phyloP scores from a whole-genome alignment of 2,888 invertebrate genomes.

The Thymelicus lineola region DNA sequence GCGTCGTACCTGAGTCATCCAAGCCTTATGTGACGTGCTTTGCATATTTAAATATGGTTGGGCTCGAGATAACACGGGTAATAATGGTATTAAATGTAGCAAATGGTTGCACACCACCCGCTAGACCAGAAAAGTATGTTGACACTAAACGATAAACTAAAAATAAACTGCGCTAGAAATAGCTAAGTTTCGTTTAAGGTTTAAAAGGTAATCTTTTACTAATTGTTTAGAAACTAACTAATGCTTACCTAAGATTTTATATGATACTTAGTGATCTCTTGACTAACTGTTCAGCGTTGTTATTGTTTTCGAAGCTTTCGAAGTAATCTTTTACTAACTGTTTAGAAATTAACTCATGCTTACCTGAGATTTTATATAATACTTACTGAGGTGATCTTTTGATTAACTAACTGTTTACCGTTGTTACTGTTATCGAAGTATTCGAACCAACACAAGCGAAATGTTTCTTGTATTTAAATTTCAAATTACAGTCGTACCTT shows the following conservation, averaged over 20 bases:
- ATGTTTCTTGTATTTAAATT: slow-evolving; percentile 15
- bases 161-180: background rate
- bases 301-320: no score
- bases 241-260: no score
- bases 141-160: slow-evolving; percentile 16
- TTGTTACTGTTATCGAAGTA: background rate
- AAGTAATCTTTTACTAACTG: no score
- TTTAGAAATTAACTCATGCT: no score
- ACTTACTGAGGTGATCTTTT: no score
- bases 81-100: no score
- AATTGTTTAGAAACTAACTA: no score
- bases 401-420: background rate
- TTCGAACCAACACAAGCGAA: no score
- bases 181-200: no score
- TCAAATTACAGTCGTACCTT: slow-evolving; percentile 17
- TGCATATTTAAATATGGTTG: slow-evolving; percentile 24
- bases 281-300: background rate
- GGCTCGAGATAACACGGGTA: slow-evolving; percentile 11
- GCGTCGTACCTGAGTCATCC: slow-evolving; percentile 25
- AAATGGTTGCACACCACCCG: slow-evolving; percentile 4
- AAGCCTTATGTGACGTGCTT: slow-evolving; percentile 18
- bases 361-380: background rate
- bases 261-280: background rate
- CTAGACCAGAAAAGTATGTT: slow-evolving; percentile 22
- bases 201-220: no score